These are phyloP conservation scores for Porites divaricata DNA, from an alignment of 92 coral and sea anemone species.

Conservation along the genomic window DNA sequence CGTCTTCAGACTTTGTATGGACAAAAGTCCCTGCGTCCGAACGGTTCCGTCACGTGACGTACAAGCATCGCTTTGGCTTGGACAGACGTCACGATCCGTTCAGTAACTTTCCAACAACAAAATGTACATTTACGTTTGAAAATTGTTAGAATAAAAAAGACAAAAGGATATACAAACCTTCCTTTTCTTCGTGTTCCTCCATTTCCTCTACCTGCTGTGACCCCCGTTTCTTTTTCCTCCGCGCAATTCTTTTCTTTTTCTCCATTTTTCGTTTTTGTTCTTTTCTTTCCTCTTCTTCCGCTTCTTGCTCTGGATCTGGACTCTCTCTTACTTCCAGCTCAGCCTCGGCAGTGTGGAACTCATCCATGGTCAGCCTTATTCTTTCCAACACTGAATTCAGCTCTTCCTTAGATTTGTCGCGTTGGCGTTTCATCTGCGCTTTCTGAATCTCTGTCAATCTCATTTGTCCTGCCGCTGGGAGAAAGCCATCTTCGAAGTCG, in stretches of 20 bases:
- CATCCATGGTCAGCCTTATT: slow-evolving; percentile 53
- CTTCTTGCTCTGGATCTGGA: slow-evolving; percentile 33
- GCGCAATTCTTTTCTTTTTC: slow-evolving; percentile 7
- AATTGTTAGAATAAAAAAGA: neutral
- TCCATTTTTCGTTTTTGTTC: neutral
- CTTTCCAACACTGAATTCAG: slow-evolving; percentile 56
- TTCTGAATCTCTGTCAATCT: slow-evolving; percentile 72
- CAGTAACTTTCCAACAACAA: neutral
- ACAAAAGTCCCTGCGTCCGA: no score
- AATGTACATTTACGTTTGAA: neutral
- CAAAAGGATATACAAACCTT: neutral
- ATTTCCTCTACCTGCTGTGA: neutral
- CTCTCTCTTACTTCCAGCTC: slow-evolving; percentile 37
- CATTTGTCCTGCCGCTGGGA: slow-evolving; percentile 69
- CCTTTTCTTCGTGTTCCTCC: neutral
- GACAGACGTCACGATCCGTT: no score
- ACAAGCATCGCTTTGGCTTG: no score
- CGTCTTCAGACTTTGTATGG: no score
- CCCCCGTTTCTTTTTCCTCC: neutral
- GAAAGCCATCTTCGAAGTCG: slow-evolving; percentile 40
- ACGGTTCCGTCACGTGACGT: no score
- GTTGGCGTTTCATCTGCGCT: slow-evolving; percentile 68
- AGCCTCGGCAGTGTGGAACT: slow-evolving; percentile 29
- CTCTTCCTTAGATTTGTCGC: slow-evolving; percentile 70
- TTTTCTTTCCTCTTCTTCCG: slow-evolving; percentile 17